Percentiles rank a stretch among this genome's conserved stretches.
phyloP scores from a whole-genome alignment of 2,888 invertebrate genomes.

The Drepanosiphum platanoidis region DNA sequence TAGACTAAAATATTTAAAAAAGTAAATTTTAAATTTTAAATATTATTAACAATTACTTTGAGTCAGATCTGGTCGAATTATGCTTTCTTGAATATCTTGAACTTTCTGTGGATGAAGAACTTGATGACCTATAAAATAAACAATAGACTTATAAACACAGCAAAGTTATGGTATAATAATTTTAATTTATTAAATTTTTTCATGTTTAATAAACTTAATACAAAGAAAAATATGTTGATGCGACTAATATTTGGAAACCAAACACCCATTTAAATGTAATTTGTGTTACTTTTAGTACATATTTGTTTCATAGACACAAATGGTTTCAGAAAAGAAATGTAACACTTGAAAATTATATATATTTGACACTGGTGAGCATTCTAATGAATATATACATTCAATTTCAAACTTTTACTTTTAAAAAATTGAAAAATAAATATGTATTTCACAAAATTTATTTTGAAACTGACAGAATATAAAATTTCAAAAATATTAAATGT shows the following conservation, averaged over 20 bases:
- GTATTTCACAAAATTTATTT: too few relatives aligned
- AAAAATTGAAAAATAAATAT: too few relatives aligned
- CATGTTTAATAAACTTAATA: neutral
- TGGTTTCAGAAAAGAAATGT: too few relatives aligned
- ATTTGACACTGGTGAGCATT: neutral
- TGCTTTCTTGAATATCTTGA: conserved; percentile 22
- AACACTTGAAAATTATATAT: neutral
- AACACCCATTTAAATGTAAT: neutral
- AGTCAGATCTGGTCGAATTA: conserved; percentile 5
- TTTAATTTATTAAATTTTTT: neutral
- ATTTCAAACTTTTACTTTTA: too few relatives aligned
- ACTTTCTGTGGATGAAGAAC: conserved; percentile 34
- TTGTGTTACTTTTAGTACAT: too few relatives aligned
- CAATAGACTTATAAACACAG: too few relatives aligned
- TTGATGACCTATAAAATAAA: conserved; percentile 34
- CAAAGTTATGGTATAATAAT: neutral
- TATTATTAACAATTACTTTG: neutral
- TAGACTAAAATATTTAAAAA: too few relatives aligned
- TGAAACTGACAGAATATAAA: too few relatives aligned
- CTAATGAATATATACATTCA: too few relatives aligned
- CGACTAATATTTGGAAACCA: neutral
- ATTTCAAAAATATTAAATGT: too few relatives aligned
- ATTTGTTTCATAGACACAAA: too few relatives aligned
- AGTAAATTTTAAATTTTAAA: too few relatives aligned
- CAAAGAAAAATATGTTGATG: neutral